phyloP scores from a whole-genome alignment of 2,888 invertebrate species.

The Dryomyza anilis region DNA sequence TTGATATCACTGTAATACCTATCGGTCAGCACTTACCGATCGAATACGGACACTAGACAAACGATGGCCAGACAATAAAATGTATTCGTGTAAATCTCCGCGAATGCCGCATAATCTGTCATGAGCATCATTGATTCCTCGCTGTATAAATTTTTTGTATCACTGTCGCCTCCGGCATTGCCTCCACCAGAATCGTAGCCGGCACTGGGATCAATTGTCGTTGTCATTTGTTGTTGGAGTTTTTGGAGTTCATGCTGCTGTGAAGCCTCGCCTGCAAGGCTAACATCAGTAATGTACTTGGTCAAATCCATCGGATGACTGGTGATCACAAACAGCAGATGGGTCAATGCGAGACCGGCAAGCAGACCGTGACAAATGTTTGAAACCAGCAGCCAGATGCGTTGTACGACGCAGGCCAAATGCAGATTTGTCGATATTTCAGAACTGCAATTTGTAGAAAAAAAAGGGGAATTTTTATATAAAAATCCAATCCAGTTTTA shows the following conservation, averaged over 20 bases:
- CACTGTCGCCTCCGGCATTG: not conserved
- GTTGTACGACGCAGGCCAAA: conserved; percentile 62
- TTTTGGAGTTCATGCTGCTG: conserved; percentile 15
- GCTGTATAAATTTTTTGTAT: not conserved
- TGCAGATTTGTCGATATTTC: conserved; percentile 57
- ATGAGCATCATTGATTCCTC: conserved; percentile 39
- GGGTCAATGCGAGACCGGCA: conserved; percentile 63
- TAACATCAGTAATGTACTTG: conserved; percentile 49
- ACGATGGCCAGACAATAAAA: conserved; percentile 65
- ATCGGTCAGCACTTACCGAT: conserved; percentile 67
- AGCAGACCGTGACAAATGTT: conserved; percentile 66
- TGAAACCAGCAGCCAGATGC: conserved; percentile 64
- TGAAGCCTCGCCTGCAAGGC: conserved; percentile 52
- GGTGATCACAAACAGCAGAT: conserved; percentile 59
- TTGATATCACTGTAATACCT: no score
- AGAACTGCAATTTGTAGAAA: conserved; percentile 32
- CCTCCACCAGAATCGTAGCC: not conserved
- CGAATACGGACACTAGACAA: conserved; percentile 65
- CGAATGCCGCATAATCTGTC: conserved; percentile 59
- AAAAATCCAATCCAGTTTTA: not conserved
- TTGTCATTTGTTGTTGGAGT: not conserved
- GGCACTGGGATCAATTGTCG: not conserved
- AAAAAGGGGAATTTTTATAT: not conserved
- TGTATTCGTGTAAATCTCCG: conserved; percentile 60
- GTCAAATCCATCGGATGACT: conserved; percentile 60